A percentile compares a stretch with the other conserved stretches of the same genome.
Conservation (phyloP, 2,113 vertebrate genomes). For the Limnothrissa miodon region DNA sequence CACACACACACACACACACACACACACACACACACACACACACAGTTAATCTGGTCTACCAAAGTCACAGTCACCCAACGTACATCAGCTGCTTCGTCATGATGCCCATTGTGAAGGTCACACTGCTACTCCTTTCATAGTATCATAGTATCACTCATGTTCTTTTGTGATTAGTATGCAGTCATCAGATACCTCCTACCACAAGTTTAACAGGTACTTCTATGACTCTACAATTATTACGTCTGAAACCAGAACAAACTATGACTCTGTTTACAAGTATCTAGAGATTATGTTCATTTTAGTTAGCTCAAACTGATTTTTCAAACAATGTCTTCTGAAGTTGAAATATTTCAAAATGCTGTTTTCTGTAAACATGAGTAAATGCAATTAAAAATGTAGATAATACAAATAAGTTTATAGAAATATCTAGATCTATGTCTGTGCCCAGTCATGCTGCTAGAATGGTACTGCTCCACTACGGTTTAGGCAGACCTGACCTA, state of each 20-base stretch:
- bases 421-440: background rate
- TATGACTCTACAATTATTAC: background rate
- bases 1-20: background rate
- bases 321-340: background rate
- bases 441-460: background rate
- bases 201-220: background rate
- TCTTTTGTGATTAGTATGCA: no score
- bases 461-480: background rate
- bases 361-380: no score
- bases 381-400: no score
- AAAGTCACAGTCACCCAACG: background rate
- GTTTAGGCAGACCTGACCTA: background rate
- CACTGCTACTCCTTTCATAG: background rate
- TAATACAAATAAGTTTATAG: no score
- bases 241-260: no score
- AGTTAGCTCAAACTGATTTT: no score
- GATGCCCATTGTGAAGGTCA: background rate
- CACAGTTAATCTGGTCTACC: background rate
- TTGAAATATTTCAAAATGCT: no score
- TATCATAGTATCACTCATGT: no score
- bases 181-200: background rate
- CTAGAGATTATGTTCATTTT: no score
- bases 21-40: background rate
- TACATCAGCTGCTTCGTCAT: background rate
- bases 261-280: no score